Base-by-base conservation (phyloP, 53 echinoderm and acorn worm species). In the Crossaster papposus region DNA sequence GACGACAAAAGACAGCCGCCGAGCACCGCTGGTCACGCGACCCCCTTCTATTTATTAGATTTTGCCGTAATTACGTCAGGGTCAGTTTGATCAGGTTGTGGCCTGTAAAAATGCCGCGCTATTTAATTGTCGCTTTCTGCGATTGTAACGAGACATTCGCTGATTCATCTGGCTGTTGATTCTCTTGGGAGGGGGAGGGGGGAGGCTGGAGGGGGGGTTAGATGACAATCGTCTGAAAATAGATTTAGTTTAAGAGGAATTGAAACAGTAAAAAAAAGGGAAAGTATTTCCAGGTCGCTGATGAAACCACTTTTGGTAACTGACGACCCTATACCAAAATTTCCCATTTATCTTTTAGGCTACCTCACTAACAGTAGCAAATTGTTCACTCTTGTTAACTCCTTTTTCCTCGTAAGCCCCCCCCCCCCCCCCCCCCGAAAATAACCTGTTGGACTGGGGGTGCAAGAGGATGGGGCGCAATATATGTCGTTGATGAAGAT, bases 31-130 rank as follows among this genome's bases (percentile, higher is more conserved):
- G 44, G 6, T 44, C 44, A 7, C 44, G 44, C 44, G 44, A 9
- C 1, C 44, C n/a, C n/a, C n/a, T n/a, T 44, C 6, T 44, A 5
- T 44, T 7, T 75, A 75, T 75, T 78, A 78, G 78, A 78, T 78
- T n/a, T 78, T 2, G 20, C 34, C 53, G 55, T 32, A 31, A 80
- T 80, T 58, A 54, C 58, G 54, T 55, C 80, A 80, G 80, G 80
- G 80, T 80, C 80, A 80, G 80, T 80, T 80, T 80, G 34, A 14
- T 80, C 80, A 80, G 80, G 18, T 8, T 52, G 7, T 55, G 0
- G 54, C 50, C 80, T 80, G 80, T 80, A 18, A 54, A 80, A 80
- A 80, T 80, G 55, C 80, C 58, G 55, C 44, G 44, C 9, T 44
- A 28, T 29, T 30, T n/a, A n/a, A 55, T 80, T 55, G 54, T 58